Base-by-base conservation (phyloP, 2,888 invertebrate genomes). In the Chloroclystis v-ata region DNA sequence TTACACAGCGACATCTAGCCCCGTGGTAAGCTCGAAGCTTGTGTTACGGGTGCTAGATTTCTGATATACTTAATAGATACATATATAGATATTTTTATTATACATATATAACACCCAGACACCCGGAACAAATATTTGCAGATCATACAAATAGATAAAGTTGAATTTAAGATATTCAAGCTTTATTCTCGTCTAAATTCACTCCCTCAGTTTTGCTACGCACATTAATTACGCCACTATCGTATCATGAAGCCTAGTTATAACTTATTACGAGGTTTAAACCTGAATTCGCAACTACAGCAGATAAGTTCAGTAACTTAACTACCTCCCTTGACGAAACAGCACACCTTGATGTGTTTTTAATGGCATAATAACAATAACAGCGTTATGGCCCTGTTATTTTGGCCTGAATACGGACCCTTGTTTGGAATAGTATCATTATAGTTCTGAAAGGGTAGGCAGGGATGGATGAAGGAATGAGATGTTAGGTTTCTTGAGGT, bases 341-440 rank as follows among this genome's bases (percentile, higher is more conserved):
- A 52, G 43, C 58, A 47, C 52, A 58, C 58, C 58, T 52, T 56
- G 54, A 58, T 58, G 56, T 42, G 50, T 52, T 52, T 58, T 58
- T 58, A 58, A 58, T 58, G 50, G 52, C 30, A 50, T 37, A 46
- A 56, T 58, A 56, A 58, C 58, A 58, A 56, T 58, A 58, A 58
- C 58, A 49, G 35, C 50, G 52, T 58, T 56, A 58, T 56, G 41
- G 52, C 54, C 52, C 57, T 48, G 45, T 51, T 55, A 53, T 57
- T 57, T 57, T 48, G 55, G 53, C 55, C 49, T 55, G 49, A 54
- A 54, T 39, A 39, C 43, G 35, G 40, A 35, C 45, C 45, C 49
- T 50, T 50, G 50, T 47, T 50, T 46, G 39, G 46, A 46, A 49
- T 45, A 37, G 37, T 42, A 43, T 39, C 35, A 20, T 43, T 41